A percentile compares a stretch with the other conserved stretches of the same genome.
Conservation (phyloP, 2,888 invertebrate genomes). For the Neoitamus cyanurus region DNA sequence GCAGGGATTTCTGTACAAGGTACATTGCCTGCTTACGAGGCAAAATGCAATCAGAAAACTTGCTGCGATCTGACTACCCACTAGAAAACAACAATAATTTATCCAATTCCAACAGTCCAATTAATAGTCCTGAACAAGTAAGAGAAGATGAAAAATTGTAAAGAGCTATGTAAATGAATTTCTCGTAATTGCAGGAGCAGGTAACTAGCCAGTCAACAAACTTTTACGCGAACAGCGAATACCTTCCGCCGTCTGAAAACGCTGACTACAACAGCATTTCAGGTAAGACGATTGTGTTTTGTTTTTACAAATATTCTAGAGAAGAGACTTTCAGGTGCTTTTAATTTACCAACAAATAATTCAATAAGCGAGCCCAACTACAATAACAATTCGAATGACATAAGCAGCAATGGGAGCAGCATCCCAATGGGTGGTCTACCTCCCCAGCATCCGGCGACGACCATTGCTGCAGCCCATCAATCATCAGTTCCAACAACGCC, state of each 20-base stretch:
- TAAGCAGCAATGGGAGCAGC: constrained; percentile 49
- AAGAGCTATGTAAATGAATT: background rate
- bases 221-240: constrained; percentile 53
- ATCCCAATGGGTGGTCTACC: constrained; percentile 42
- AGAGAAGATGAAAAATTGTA: background rate
- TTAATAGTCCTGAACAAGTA: constrained; percentile 54
- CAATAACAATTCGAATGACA: constrained; percentile 50
- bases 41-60: constrained; percentile 90
- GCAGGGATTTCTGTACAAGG: constrained; percentile 93
- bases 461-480: background rate
- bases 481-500: constrained; percentile 35
- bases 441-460: constrained; percentile 42
- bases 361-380: constrained; percentile 48
- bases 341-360: constrained; percentile 45
- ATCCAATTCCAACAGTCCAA: constrained; percentile 68
- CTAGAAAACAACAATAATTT: constrained; percentile 67
- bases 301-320: background rate
- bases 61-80: constrained; percentile 80
- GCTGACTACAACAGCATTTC: constrained; percentile 53
- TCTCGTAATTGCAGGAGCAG: constrained; percentile 48
- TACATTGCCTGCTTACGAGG: constrained; percentile 92
- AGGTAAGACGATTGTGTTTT: constrained; percentile 46
- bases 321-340: constrained; percentile 19
- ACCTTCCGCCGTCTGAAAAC: constrained; percentile 50
- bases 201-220: constrained; percentile 50